Conservation (phyloP, 2,113 vertebrate genomes). For the Pteruthius melanotis region DNA sequence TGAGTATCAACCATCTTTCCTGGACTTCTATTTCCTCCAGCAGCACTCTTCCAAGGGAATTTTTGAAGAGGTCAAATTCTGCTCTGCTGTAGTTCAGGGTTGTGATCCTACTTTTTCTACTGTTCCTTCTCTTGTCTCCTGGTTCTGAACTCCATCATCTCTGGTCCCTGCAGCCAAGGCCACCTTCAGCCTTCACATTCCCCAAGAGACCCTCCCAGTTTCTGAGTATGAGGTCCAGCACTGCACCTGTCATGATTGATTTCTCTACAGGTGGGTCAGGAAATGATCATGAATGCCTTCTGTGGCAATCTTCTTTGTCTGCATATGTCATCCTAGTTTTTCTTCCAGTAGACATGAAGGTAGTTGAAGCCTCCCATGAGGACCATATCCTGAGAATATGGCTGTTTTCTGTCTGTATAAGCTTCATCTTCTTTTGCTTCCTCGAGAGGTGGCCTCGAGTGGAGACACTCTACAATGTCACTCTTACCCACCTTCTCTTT, state of each 20-base stretch:
- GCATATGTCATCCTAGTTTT: neutral
- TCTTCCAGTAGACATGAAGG: neutral
- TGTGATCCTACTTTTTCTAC: neutral
- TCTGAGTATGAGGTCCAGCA: neutral
- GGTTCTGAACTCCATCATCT: neutral
- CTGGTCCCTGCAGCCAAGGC: neutral
- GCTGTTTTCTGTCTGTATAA: neutral
- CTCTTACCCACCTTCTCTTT: neutral
- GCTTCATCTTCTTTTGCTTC: neutral
- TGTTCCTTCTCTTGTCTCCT: neutral
- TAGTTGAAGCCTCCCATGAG: neutral
- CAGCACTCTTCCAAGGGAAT: neutral
- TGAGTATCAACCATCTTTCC: neutral
- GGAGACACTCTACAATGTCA: neutral
- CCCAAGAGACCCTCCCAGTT: fast-evolving
- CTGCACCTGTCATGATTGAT: fast-evolving
- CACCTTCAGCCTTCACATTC: neutral
- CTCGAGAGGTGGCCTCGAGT: neutral
- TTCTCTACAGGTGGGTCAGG: neutral
- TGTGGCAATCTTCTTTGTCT: neutral
- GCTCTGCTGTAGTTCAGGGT: neutral
- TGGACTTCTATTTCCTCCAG: neutral
- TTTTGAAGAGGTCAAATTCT: neutral
- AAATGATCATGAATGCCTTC: neutral
- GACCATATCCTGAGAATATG: neutral